phyloP scores from a whole-genome alignment of 2,797 vertebrate species.

The Phoebastria nigripes region DNA sequence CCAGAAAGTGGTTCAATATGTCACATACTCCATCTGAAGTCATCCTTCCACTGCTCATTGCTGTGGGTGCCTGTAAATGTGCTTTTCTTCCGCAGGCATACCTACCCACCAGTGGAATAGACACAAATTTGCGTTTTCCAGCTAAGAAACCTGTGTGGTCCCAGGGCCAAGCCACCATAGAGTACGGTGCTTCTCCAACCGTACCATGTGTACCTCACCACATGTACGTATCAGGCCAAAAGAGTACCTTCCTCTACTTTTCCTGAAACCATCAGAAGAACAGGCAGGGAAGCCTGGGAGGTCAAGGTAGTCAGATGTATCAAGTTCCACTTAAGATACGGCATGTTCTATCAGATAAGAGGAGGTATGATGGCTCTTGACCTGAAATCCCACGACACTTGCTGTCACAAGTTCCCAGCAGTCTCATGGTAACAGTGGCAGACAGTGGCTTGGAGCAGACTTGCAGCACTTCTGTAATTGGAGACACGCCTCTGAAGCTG shows the following conservation, averaged over 20 bases:
- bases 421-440: neutral
- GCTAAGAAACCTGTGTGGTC: neutral
- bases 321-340: neutral
- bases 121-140: neutral
- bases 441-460: neutral
- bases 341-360: neutral
- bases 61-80: neutral
- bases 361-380: neutral
- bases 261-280: neutral
- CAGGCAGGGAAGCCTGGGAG: neutral
- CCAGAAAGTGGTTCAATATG: neutral
- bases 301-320: neutral
- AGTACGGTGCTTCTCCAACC: neutral
- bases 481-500: neutral
- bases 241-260: neutral
- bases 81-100: neutral
- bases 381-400: neutral
- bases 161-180: neutral
- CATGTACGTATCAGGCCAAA: neutral
- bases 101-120: neutral
- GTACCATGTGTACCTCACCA: accelerated
- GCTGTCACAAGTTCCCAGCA: neutral
- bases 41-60: neutral
- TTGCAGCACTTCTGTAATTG: neutral
- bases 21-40: neutral